phyloP scores from a whole-genome alignment of 2,797 vertebrate species.

The Phoxinus dragarum region DNA sequence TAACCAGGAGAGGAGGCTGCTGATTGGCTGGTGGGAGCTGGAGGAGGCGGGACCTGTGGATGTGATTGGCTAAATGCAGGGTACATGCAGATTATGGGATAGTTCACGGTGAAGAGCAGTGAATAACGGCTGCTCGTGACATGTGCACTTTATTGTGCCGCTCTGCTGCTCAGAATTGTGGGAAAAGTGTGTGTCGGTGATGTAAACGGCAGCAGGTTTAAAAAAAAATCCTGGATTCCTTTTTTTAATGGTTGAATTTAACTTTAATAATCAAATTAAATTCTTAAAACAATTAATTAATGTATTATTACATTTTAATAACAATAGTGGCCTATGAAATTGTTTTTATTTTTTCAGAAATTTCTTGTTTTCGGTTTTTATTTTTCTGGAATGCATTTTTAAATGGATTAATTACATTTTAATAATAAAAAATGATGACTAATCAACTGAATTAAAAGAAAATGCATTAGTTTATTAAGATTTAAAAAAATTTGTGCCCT shows the following conservation, averaged over 20 bases:
- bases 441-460: background rate
- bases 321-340: background rate
- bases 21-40: conserved; percentile 77
- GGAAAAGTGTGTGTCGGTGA: background rate
- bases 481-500: background rate
- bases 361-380: background rate
- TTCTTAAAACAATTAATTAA: background rate
- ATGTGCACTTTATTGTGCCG: background rate
- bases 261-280: background rate
- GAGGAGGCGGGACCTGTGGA: conserved; percentile 63
- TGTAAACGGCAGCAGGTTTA: background rate
- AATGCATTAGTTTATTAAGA: background rate
- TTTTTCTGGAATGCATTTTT: background rate
- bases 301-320: background rate
- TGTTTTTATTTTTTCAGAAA: background rate
- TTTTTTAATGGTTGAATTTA: background rate
- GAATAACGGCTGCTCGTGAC: background rate
- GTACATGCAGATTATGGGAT: conserved; percentile 2
- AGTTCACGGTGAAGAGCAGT: background rate
- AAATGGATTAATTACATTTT: background rate
- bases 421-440: too few relatives aligned
- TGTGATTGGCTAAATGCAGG: conserved; percentile 59
- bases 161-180: background rate
- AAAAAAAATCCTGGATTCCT: background rate
- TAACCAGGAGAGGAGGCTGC: conserved; percentile 77